Conservation (phyloP, 2,888 invertebrate species). For the Lithophane socia region DNA sequence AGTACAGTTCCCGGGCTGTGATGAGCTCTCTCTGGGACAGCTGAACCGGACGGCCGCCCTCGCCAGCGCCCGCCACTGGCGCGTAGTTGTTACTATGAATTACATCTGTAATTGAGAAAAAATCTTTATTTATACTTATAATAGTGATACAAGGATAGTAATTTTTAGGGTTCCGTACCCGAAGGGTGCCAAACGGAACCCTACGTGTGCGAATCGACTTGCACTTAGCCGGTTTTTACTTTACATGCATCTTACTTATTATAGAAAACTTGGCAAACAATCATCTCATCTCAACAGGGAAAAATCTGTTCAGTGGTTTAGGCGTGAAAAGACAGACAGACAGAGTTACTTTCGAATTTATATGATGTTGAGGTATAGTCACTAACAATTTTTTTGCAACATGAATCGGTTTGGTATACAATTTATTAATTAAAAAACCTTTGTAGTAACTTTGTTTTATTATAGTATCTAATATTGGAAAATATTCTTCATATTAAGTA, state of each 20-base stretch:
- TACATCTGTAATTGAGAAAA: conserved; percentile 88
- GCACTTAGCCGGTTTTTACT: too few relatives aligned
- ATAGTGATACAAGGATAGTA: neutral
- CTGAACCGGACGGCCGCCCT: conserved; percentile 94
- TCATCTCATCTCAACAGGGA: neutral
- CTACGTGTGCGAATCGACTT: too few relatives aligned
- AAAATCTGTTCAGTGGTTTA: neutral
- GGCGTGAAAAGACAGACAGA: too few relatives aligned
- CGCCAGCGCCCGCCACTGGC: conserved; percentile 94
- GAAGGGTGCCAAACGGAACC: too few relatives aligned
- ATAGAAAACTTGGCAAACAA: neutral
- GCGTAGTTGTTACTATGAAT: conserved; percentile 94
- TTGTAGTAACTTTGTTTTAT: neutral
- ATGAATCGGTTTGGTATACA: neutral
- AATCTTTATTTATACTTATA: neutral
- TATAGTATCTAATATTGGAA: neutral
- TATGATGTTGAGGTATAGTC: too few relatives aligned
- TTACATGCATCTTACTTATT: too few relatives aligned
- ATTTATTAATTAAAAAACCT: neutral
- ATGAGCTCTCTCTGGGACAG: conserved; percentile 94
- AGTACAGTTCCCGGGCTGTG: conserved; percentile 94
- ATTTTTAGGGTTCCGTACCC: neutral
- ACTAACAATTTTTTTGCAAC: neutral
- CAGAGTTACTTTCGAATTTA: too few relatives aligned
- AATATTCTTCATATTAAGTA: neutral